Percentiles rank a stretch among this genome's conserved stretches.
These are phyloP conservation scores for Daphoenositta chrysoptera DNA, from an alignment of 2,113 vertebrate genomes.

Conservation along the genomic window DNA sequence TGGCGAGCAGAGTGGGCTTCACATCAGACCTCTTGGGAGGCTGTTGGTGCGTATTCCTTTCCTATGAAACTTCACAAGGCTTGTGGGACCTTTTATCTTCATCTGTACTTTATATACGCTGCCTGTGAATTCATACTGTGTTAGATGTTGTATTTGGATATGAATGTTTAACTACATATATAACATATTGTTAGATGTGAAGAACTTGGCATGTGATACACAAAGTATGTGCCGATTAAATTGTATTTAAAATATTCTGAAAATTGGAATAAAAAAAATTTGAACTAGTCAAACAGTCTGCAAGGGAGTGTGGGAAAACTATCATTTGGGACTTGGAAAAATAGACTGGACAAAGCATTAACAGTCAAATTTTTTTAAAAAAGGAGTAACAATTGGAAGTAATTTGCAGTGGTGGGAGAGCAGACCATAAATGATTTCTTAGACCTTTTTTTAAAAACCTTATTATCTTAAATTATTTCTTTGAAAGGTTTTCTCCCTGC, in stretches of 20 bases:
- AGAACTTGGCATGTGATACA: slow-evolving; percentile 1
- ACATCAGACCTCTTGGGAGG: background rate
- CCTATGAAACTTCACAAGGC: slow-evolving; percentile 52
- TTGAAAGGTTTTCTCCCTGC: background rate
- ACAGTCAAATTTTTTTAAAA: background rate
- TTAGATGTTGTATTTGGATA: slow-evolving; percentile 24
- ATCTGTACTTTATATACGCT: slow-evolving; percentile 49
- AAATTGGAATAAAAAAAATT: slow-evolving; percentile 32
- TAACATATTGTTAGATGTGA: background rate
- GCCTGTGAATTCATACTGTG: slow-evolving; percentile 14
- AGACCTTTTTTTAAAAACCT: background rate
- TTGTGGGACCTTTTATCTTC: slow-evolving; percentile 50
- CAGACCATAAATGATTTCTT: background rate
- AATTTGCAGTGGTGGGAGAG: background rate
- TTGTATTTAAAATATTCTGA: slow-evolving; percentile 24
- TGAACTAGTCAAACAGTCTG: background rate
- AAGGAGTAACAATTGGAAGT: background rate
- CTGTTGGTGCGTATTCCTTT: slow-evolving; percentile 44
- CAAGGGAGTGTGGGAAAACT: background rate
- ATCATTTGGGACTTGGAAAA: slow-evolving; percentile 23
- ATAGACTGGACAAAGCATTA: background rate
- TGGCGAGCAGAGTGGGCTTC: background rate
- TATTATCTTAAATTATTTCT: background rate
- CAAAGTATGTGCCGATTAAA: slow-evolving; percentile 55
- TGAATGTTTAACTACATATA: slow-evolving; percentile 15